Base-by-base conservation (phyloP, 1,140 invertebrate species). In the Drosophila bipectinata region DNA sequence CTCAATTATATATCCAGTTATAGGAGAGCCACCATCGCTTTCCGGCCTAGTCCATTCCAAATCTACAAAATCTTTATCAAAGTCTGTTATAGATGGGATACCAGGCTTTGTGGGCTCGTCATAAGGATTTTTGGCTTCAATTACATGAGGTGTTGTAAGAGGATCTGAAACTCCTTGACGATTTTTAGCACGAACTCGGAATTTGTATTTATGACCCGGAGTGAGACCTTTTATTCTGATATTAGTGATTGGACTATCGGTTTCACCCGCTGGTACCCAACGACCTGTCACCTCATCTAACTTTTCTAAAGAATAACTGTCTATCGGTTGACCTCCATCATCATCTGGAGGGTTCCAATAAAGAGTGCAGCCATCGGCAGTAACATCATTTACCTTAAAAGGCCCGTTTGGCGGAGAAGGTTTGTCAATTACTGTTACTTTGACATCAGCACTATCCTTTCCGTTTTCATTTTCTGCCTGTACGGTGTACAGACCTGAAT, bases 101-200 rank as follows among this genome's bases (percentile, higher is more conserved):
- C 97, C 96, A n/a, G 97, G 97, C 88, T 97, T 96, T 54, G 95
- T 95, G 34, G 97, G 96, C 56, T 95, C 94, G 92, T 97, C 98
- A 92, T 97, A 99, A 48, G 98, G 98, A 96, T 99, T 99, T 92
- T 99, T 99, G 45, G 99, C 99, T 92, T 98, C 96, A 72, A 97
- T 97, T n/a, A 96, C 94, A 83, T 97, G 95, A n/a, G 94, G 93
- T 14, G 97, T 96, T 1, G 96, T 96, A 1, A 99, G 93, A 15
- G 98, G 98, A 82, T 99, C 98, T 21, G 98, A 99, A 92, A 96
- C 96, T 51, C 98, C 99, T 93, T 99, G 97, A 66, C 96, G 96
- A 89, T 99, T 99, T 34, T 98, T 97, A 24, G 98, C 98, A 28
- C 96, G 94, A 0, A 99, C 98, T 67, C 98, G 93, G 93, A 99